Evolutionary conservation across 2,888 invertebrate genomes (phyloP), one percentile per base, ranked within the genome.

Genomic region (Athalia rosae): DNA sequence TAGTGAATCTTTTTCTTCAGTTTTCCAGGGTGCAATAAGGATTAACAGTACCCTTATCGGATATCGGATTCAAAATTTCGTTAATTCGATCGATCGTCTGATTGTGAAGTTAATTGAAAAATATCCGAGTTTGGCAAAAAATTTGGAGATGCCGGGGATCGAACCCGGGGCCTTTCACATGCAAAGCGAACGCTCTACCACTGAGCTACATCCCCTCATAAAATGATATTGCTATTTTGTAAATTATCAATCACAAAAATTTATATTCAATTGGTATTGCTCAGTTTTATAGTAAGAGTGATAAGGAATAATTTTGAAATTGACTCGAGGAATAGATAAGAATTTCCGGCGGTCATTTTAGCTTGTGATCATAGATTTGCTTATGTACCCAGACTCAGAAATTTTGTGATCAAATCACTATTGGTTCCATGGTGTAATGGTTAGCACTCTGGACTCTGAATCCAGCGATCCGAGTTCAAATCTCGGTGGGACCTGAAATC

Each of bases 181-280:
- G 97, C 97, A 96, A 97, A 97, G 97, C 97, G 96, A 97, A 96
- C 96, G 97, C 97, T 97, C 97, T 97, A 97, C 97, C 97, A 96
- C 96, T 97, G 97, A 97, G 97, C 97, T 97, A 97, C 96, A 96
- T 96, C 97, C 93, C 93, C 93, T 69, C 45, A 71, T 71, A 58
- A 8, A 43, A 15, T 6, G 28, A n/a, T 2, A 1, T 28, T 28
- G 2, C n/a, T n/a, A 28, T 28, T 28, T 28, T 28, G 28, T 28
- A 28, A 28, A 28, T 28, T 28, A 28, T 28, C 28, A 28, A 28
- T 0, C 28, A 28, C 28, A 28, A 1, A 28, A 28, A 28, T 28
- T 28, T 28, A 28, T 2, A 6, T 15, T 15, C 8, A 0, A 15
- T 64, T 45, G 4, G 3, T 9, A 28, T 28, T 5, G n/a, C 8